phyloP scores from a whole-genome alignment of 2,888 invertebrate genomes.

The Drosophila pseudotakahashii region DNA sequence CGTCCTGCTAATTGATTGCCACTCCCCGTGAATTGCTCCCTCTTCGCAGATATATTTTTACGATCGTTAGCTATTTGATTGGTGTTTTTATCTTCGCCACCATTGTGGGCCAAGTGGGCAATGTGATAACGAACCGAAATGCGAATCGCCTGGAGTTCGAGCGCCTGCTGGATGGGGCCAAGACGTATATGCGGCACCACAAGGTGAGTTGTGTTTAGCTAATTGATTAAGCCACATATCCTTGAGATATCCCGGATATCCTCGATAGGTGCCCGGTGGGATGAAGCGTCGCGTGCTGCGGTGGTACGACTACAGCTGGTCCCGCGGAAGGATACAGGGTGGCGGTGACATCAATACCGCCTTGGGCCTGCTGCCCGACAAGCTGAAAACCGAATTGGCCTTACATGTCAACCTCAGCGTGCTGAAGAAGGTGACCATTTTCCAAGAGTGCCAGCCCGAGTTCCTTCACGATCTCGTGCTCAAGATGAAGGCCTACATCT shows the following conservation, averaged over 20 bases:
- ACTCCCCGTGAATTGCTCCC: neutral
- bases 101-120: conserved; percentile 98
- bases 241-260: neutral
- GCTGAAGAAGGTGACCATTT: conserved; percentile 97
- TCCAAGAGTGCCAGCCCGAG: conserved; percentile 98
- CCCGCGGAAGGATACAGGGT: conserved; percentile 96
- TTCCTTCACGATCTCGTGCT: conserved; percentile 98
- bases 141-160: conserved; percentile 98
- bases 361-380: conserved; percentile 95
- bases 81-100: conserved; percentile 99
- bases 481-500: conserved; percentile 99
- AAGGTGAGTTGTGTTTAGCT: conserved; percentile 86
- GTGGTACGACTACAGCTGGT: conserved; percentile 99
- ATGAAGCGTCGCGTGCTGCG: conserved; percentile 98
- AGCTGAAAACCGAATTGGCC: conserved; percentile 97
- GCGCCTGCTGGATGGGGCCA: conserved; percentile 96
- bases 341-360: conserved; percentile 98
- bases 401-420: conserved; percentile 97
- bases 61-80: conserved; percentile 97
- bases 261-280: conserved; percentile 88
- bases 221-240: neutral
- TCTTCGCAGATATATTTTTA: conserved; percentile 93
- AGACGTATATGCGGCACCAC: conserved; percentile 98
- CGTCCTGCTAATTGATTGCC: conserved; percentile 5
- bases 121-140: conserved; percentile 98